These are phyloP conservation scores for Arnoldichthys spilopterus DNA, from an alignment of 2,797 vertebrate species.

Conservation along the genomic window DNA sequence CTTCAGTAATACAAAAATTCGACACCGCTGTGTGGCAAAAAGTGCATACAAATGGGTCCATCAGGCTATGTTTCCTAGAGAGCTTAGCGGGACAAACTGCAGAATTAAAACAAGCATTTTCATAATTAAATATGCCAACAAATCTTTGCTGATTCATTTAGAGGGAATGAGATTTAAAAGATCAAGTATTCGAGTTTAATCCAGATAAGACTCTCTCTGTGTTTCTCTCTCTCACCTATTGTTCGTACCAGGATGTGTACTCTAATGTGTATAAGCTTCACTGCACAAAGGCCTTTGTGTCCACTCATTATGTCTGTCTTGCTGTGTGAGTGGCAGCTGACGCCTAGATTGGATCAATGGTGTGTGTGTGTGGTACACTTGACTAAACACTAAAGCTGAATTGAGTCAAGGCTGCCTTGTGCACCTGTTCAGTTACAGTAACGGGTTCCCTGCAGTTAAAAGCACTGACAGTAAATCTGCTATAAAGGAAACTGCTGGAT, in stretches of 20 bases:
- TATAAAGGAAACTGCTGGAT: background rate
- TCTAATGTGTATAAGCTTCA: background rate
- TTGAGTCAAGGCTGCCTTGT: background rate
- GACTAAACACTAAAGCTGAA: background rate
- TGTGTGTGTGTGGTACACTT: slow-evolving; percentile 1
- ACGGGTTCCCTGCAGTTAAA: background rate
- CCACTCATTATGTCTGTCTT: slow-evolving; percentile 24
- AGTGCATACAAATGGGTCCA: too few relatives aligned
- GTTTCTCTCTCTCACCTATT: background rate
- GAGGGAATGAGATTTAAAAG: too few relatives aligned
- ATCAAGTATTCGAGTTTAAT: too few relatives aligned
- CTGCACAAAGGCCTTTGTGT: slow-evolving; percentile 32
- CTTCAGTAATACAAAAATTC: too few relatives aligned
- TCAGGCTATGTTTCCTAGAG: too few relatives aligned
- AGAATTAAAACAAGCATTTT: too few relatives aligned
- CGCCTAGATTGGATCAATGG: slow-evolving; percentile 26
- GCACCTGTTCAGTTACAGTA: slow-evolving; percentile 16
- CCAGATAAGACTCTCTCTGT: background rate
- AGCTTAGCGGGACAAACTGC: too few relatives aligned
- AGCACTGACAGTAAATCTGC: background rate
- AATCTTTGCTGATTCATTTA: too few relatives aligned
- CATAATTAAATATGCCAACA: too few relatives aligned
- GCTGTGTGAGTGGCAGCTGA: slow-evolving; percentile 24
- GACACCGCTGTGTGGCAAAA: too few relatives aligned
- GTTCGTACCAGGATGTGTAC: background rate